Base-by-base conservation (phyloP, 1,140 invertebrate species). In the Ceratosolen solmsi region DNA sequence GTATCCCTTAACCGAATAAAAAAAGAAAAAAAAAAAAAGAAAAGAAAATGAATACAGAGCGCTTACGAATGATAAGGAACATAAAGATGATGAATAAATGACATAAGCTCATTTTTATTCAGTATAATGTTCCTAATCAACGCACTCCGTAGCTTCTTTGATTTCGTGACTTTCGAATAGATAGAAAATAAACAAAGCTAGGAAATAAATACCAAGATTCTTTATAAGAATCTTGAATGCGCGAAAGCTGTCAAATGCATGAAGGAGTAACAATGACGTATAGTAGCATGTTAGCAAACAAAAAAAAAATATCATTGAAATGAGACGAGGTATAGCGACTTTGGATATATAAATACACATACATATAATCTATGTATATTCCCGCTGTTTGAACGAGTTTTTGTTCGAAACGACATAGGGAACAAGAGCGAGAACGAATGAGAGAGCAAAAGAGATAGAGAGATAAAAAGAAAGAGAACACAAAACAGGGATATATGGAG, bases 311-410 rank as follows among this genome's bases (percentile, higher is more conserved):
- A 63, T n/a, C n/a, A n/a, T n/a, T n/a, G n/a, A n/a, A n/a, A 38
- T 15, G 20, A 70, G 38, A 70, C 1, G 38, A n/a, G n/a, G n/a
- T n/a, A n/a, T n/a, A n/a, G n/a, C n/a, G 15, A 8, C 41, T 46
- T 46, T 72, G 22, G 70, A 46, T 51, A 56, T 20, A 56, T 74
- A 74, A 22, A 74, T 56, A 56, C 27, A 56, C 25, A 33, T 17
- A n/a, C 27, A 20, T 54, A 27, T 56, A 27, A 41, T 75, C 33
- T 60, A 33, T 36, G 51, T 54, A 56, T 74, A 54, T 56, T 33
- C 49, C 15, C 30, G 46, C 30, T 25, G 54, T 54, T 58, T 63
- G 56, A 76, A 63, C 74, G 58, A 76, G 74, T 76, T 76, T 76
- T 63, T 63, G 36, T 63, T 49, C 74, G n/a, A 8, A 49, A n/a